Base-by-base conservation (phyloP, 2,888 invertebrate species). In the Clivina fossor region DNA sequence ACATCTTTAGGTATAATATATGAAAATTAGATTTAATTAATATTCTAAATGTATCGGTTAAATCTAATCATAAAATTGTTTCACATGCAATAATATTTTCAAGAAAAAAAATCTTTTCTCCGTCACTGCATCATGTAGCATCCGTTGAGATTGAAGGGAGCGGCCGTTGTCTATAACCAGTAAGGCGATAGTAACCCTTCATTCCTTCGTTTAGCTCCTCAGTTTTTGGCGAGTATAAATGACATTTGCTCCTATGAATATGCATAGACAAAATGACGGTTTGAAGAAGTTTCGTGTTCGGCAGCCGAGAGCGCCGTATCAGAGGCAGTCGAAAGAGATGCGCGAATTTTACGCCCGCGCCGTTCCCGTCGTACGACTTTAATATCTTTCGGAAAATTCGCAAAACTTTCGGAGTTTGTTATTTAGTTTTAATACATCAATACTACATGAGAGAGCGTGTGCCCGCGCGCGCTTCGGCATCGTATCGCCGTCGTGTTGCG, bases 341-440 rank as follows among this genome's bases (percentile, higher is more conserved):
- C 8, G 8, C 26, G 8, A 5, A 8, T 8, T 5, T 5, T 8
- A 26, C 5, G 26, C 26, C 26, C 5, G 5, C 7, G 26, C 26
- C 5, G 8, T 5, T 5, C 26, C 5, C 5, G 26, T 5, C 26
- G 8, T 8, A 26, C 26, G 49, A 49, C 26, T 49, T 50, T 47
- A 47, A 53, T 53, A 43, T 53, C 44, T 53, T 53, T 53, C 41
- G 44, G 53, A 35, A 53, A 44, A 44, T 55, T 37, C 55, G 55
- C 30, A 9, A 30, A 55, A 47, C 37, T 55, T 54, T 54, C 20
- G 37, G 37, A 54, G 46, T 46, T 55, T 47, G 55, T 47, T 55
- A 55, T 55, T 55, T 55, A 55, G 55, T 55, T 55, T 38, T 38
- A 47, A 55, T 55, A 47, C 55, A 55, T 55, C 55, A 55, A 55